Evolutionary conservation across 2,113 vertebrate genomes (phyloP), one percentile per base, ranked within the genome.

Genomic region (Leptodactylus fuscus): DNA sequence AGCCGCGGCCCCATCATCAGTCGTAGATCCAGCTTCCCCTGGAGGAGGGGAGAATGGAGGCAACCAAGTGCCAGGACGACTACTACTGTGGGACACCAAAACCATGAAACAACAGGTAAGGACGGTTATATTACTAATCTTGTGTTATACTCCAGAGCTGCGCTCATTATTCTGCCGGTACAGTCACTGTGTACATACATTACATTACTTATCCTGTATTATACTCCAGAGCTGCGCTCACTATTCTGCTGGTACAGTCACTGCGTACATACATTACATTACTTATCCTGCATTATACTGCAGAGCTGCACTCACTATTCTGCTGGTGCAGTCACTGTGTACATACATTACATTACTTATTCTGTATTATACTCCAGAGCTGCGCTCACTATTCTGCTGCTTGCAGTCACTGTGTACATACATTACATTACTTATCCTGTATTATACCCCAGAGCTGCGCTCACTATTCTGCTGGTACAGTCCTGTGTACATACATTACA

Each of bases 1-100:
- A 0, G 98, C 97, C 0, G 97, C 98, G 9, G 96, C 97, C 41
- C 92, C 90, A 0, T 93, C 91, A 84, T 90, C 48, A 16, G 20
- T 49, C 53, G 5, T 73, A 80, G 92, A 92, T 62, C 87, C 88
- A 44, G 87, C 44, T 53, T 92, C 73, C 22, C 89, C 24, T 3
- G 88, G 80, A 81, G 89, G 70, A 1, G 91, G 86, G 86, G 91
- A 88, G 89, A 94, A 60, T 82, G 91, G 76, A 81, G 88, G 2
- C 83, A 94, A 91, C 85, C 94, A 94, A 29, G 94, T 96, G 81
- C 94, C 97, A 0, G 98, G 98, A 79, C 95, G 93, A 62, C 93
- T 99, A 88, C 91, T 99, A 13, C 93, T 99, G 7, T 99, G 98
- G 98, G 98, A 99, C 91, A 99, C 97, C 0, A 99, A 99, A 89